These are phyloP conservation scores for Pocota personata DNA, from an alignment of 2,888 invertebrate genomes.

Conservation along the genomic window DNA sequence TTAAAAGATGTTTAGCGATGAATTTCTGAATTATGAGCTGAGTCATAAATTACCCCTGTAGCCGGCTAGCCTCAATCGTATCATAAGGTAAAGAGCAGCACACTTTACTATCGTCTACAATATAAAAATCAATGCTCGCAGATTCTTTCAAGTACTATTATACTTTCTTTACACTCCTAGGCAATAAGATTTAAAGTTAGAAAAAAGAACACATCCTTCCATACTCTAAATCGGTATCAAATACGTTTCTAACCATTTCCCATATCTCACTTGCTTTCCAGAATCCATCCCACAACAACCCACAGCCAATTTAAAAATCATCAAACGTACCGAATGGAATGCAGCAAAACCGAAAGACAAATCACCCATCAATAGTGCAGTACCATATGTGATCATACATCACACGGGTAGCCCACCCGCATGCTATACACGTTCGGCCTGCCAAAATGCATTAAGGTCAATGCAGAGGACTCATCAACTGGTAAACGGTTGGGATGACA, in stretches of 20 bases:
- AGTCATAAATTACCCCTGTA: too few relatives aligned
- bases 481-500: slow-evolving; percentile 85
- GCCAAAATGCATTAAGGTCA: slow-evolving; percentile 84
- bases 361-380: slow-evolving; percentile 83
- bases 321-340: slow-evolving; percentile 29
- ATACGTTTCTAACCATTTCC: slow-evolving; percentile 12
- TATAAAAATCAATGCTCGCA: too few relatives aligned
- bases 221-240: not conserved
- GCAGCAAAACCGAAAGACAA: slow-evolving; percentile 70
- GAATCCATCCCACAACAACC: not conserved
- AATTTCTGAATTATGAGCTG: too few relatives aligned
- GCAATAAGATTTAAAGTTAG: not conserved
- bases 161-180: too few relatives aligned
- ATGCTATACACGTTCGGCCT: slow-evolving; percentile 83
- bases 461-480: slow-evolving; percentile 86
- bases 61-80: too few relatives aligned
- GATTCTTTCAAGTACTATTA: too few relatives aligned
- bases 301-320: slow-evolving; percentile 35
- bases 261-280: not conserved
- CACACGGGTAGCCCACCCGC: slow-evolving; percentile 85
- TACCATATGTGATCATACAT: slow-evolving; percentile 86
- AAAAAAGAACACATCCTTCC: not conserved
- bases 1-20: too few relatives aligned
- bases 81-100: too few relatives aligned
- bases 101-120: too few relatives aligned